phyloP scores from a whole-genome alignment of 2,113 vertebrate genomes.

The Chionis minor region DNA sequence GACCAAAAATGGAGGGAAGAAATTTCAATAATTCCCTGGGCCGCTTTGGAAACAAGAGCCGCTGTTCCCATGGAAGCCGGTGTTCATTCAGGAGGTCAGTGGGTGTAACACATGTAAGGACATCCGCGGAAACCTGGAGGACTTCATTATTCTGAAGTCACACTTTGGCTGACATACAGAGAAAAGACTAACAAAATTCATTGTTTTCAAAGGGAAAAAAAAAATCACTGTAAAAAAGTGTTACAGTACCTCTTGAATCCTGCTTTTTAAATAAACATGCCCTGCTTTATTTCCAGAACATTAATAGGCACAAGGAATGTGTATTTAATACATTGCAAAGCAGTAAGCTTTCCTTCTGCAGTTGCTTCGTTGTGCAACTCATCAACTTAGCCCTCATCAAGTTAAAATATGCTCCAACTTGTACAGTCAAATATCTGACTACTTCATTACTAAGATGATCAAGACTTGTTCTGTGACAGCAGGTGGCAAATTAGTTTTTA shows the following conservation, averaged over 20 bases:
- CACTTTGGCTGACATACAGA: not conserved
- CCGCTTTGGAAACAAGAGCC: not conserved
- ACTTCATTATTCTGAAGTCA: not conserved
- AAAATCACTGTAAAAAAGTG: not conserved
- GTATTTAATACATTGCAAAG: not conserved
- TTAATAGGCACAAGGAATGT: not conserved
- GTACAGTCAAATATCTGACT: not conserved
- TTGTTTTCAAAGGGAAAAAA: not conserved
- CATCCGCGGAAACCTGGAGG: not conserved
- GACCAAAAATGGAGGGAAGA: not conserved
- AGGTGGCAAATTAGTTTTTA: constrained; percentile 26
- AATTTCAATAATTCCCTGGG: not conserved
- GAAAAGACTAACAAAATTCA: not conserved
- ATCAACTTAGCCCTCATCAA: not conserved
- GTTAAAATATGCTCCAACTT: not conserved
- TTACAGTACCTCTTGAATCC: not conserved
- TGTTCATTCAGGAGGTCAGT: not conserved
- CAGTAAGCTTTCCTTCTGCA: not conserved
- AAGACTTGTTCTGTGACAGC: not conserved
- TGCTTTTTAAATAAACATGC: not conserved
- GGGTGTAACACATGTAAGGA: not conserved
- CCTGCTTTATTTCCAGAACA: not conserved
- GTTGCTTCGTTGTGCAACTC: not conserved
- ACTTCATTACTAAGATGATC: not conserved
- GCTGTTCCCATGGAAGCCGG: not conserved